A percentile compares a stretch with the other conserved stretches of the same genome.
phyloP scores from a whole-genome alignment of 2,113 vertebrate genomes.

The Protobothrops flavoviridis region DNA sequence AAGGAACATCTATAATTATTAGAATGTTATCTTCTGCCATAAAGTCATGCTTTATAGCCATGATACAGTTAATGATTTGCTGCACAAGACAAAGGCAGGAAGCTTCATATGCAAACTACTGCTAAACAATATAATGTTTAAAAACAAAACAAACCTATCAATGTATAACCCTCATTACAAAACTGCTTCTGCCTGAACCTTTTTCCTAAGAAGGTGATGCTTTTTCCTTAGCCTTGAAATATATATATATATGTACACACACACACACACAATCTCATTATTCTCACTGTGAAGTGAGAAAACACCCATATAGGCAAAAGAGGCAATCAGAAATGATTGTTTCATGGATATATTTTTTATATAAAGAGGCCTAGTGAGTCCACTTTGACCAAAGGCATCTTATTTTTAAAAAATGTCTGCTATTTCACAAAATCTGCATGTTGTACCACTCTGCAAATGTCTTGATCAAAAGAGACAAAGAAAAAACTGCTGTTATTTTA shows the following conservation, averaged over 20 bases:
- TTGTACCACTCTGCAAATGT: constrained; percentile 17
- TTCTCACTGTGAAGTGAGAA: not conserved
- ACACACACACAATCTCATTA: not conserved
- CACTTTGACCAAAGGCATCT: not conserved
- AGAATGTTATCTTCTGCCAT: not conserved
- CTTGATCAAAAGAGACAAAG: constrained; percentile 23
- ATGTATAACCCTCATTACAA: not conserved
- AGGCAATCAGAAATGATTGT: not conserved
- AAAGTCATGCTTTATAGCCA: not conserved
- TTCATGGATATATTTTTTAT: not conserved
- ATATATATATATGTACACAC: too few relatives aligned
- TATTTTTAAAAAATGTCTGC: constrained; percentile 41
- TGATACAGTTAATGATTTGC: not conserved
- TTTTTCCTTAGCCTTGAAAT: not conserved
- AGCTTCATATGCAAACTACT: not conserved
- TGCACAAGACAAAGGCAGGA: not conserved
- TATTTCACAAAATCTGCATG: constrained; percentile 35
- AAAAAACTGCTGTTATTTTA: constrained; percentile 31
- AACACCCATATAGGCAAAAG: not conserved
- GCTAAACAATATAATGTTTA: constrained; percentile 32
- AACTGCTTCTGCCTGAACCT: constrained; percentile 10
- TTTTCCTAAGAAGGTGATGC: too few relatives aligned
- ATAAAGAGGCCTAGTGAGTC: too few relatives aligned
- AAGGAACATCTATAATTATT: not conserved
- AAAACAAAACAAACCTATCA: constrained; percentile 13